Percentiles rank a stretch among this genome's conserved stretches.
These are phyloP conservation scores for Busseola fusca DNA, from an alignment of 2,888 invertebrate species.

Conservation along the genomic window DNA sequence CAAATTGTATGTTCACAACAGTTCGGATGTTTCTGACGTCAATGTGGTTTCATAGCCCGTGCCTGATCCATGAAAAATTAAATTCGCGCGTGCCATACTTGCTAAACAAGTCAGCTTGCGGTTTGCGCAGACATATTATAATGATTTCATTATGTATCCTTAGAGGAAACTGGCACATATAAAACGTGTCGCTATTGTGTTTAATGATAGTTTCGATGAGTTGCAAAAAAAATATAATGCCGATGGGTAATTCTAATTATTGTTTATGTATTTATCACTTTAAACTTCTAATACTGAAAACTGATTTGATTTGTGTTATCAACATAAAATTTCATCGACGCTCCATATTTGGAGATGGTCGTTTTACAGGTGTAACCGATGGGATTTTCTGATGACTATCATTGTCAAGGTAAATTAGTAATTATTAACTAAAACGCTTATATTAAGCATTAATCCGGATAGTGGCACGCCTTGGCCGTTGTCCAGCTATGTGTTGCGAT, in stretches of 20 bases:
- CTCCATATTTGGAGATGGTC: not conserved
- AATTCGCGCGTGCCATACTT: slow-evolving; percentile 64
- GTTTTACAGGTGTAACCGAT: not conserved
- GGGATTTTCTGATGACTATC: not conserved
- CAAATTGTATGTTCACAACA: slow-evolving; percentile 19
- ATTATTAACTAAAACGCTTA: slow-evolving; percentile 2
- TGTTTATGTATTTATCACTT: slow-evolving; percentile 1
- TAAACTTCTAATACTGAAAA: slow-evolving; percentile 6
- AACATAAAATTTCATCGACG: not conserved
- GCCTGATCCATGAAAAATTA: slow-evolving; percentile 34
- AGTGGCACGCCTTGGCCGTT: slow-evolving; percentile 29
- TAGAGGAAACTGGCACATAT: slow-evolving; percentile 45
- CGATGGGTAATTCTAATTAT: not conserved
- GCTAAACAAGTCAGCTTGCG: slow-evolving; percentile 65
- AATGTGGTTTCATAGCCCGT: slow-evolving; percentile 60
- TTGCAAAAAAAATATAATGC: slow-evolving; percentile 9
- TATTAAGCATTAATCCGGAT: slow-evolving; percentile 7
- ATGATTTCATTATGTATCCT: slow-evolving; percentile 38
- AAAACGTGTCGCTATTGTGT: slow-evolving; percentile 9
- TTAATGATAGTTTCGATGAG: not conserved
- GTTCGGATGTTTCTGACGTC: slow-evolving; percentile 54
- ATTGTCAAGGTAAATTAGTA: slow-evolving; percentile 10
- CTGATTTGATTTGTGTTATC: not conserved
- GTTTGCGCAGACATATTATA: slow-evolving; percentile 44
- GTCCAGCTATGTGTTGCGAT: slow-evolving; percentile 38